Conservation (phyloP, 2,113 vertebrate genomes). For the Pipra filicauda region DNA sequence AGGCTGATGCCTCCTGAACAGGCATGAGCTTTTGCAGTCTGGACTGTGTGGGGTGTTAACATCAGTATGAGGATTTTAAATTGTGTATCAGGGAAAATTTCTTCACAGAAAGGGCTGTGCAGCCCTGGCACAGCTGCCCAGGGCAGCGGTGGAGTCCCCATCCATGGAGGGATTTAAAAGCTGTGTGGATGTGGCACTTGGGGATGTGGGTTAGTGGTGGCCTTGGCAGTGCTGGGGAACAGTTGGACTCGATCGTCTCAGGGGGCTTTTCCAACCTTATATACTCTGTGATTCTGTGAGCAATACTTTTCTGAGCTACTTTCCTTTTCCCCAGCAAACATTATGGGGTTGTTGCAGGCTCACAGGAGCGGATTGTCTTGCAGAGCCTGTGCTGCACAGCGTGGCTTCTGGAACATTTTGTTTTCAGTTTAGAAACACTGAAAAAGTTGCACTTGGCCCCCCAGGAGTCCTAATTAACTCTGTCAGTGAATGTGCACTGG, state of each 20-base stretch:
- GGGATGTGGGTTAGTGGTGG: neutral
- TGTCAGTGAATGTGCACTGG: neutral
- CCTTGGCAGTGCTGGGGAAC: neutral
- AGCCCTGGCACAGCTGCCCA: neutral
- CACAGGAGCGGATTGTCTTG: neutral
- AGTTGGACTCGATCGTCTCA: rapidly evolving
- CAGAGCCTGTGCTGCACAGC: neutral
- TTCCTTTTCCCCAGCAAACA: neutral
- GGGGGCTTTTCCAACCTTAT: neutral
- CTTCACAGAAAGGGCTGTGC: neutral
- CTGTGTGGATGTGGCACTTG: rapidly evolving
- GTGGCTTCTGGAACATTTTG: slow-evolving; percentile 52
- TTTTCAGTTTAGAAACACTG: slow-evolving; percentile 24
- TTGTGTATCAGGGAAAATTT: neutral
- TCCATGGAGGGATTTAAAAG: neutral
- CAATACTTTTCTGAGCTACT: neutral
- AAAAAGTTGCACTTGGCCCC: slow-evolving; percentile 26
- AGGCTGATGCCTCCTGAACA: neutral
- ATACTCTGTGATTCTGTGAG: neutral
- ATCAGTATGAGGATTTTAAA: too few species aligned
- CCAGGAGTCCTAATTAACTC: slow-evolving; percentile 58
- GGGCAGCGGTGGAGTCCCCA: neutral
- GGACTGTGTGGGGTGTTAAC: rapidly evolving
- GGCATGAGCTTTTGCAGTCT: neutral
- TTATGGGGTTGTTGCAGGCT: neutral